A percentile compares a stretch with the other conserved stretches of the same genome.
Conservation (phyloP, 2,113 vertebrate species). For the Tragelaphus strepsiceros region DNA sequence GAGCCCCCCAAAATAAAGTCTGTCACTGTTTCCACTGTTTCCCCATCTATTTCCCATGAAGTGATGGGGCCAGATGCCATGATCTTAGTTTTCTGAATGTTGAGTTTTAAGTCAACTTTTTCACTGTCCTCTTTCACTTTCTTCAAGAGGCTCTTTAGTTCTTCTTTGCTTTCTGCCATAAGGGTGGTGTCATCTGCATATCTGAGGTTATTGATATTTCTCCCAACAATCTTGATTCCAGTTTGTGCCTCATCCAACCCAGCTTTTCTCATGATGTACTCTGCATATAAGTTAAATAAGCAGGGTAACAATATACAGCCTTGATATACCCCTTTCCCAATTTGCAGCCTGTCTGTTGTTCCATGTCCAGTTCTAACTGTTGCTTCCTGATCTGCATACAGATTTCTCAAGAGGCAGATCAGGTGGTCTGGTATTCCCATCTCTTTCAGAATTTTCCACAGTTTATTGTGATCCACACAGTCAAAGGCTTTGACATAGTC, state of each 20-base stretch:
- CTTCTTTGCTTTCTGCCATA: neutral
- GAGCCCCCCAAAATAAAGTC: neutral
- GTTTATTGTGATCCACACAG: neutral
- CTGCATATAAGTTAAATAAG: neutral
- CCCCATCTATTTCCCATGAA: neutral
- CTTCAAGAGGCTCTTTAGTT: neutral
- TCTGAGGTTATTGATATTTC: neutral
- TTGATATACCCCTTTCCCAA: neutral
- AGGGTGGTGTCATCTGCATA: neutral
- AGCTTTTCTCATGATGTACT: neutral
- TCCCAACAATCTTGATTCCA: neutral
- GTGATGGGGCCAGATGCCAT: neutral
- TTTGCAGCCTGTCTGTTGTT: neutral
- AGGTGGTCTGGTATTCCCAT: neutral
- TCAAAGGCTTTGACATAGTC: neutral
- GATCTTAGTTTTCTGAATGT: neutral
- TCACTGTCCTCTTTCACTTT: neutral
- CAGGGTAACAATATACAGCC: neutral
- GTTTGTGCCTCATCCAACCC: neutral
- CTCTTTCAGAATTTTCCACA: neutral
- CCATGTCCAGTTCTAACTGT: neutral
- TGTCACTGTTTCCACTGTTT: neutral
- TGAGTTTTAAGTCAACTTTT: neutral
- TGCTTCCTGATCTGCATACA: neutral
- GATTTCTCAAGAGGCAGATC: neutral